Conservation (phyloP, 2,113 vertebrate genomes). For the Amphilophus citrinellus region DNA sequence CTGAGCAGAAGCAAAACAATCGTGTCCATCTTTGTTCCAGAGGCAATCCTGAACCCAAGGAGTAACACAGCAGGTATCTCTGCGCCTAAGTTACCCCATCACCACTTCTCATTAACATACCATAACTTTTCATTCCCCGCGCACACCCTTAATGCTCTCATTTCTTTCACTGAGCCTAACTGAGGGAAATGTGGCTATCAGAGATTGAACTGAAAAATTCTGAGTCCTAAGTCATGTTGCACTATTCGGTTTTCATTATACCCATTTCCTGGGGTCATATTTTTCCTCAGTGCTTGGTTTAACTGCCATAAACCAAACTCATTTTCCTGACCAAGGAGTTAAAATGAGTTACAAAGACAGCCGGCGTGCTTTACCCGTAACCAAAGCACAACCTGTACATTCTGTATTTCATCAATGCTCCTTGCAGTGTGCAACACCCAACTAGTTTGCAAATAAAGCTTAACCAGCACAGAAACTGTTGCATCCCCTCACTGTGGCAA, state of each 20-base stretch:
- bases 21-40: slow-evolving; percentile 94
- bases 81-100: slow-evolving; percentile 78
- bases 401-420: slow-evolving; percentile 36
- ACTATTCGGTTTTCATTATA: neutral
- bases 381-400: slow-evolving; percentile 56
- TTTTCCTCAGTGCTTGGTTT: slow-evolving; percentile 80
- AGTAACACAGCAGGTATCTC: slow-evolving; percentile 93
- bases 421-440: slow-evolving; percentile 25
- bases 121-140: slow-evolving; percentile 42
- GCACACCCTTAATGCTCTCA: slow-evolving; percentile 50
- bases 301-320: slow-evolving; percentile 79
- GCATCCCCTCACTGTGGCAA: slow-evolving; percentile 19
- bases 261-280: slow-evolving; percentile 60
- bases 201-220: neutral
- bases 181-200: slow-evolving; percentile 74
- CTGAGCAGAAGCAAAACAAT: slow-evolving; percentile 56
- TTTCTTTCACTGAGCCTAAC: slow-evolving; percentile 63
- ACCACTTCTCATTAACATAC: slow-evolving; percentile 48
- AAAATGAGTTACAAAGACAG: slow-evolving; percentile 76
- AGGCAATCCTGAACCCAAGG: slow-evolving; percentile 94
- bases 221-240: neutral
- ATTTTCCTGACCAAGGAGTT: slow-evolving; percentile 70
- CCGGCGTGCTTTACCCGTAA: slow-evolving; percentile 65
- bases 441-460: slow-evolving; percentile 25
- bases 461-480: neutral